These are phyloP conservation scores for Tetragonula carbonaria DNA, from an alignment of 2,888 invertebrate genomes.

Conservation along the genomic window DNA sequence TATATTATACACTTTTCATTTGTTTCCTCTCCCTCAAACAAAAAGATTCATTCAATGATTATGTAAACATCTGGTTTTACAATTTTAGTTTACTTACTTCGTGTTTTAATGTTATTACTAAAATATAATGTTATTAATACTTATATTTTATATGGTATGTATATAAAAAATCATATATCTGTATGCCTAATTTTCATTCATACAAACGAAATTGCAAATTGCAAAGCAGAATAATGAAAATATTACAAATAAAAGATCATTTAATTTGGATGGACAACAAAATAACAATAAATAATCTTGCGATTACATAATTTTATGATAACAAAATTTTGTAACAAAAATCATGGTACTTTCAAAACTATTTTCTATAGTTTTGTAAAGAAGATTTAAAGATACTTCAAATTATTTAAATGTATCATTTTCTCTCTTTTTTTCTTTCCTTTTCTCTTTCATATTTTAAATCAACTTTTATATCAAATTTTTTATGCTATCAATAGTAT, in stretches of 20 bases:
- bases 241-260: neutral
- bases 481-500: neutral
- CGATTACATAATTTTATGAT: neutral
- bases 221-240: neutral
- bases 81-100: neutral
- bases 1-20: neutral
- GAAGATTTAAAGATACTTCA: neutral
- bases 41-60: neutral
- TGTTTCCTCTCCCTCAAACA: neutral
- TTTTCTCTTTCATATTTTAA: neutral
- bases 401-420: neutral
- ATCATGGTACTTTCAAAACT: neutral
- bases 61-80: neutral
- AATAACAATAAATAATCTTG: neutral
- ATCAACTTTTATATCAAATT: neutral
- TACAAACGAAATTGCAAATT: neutral
- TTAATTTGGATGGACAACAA: neutral
- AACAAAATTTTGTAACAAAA: neutral
- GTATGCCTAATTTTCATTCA: neutral
- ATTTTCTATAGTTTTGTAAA: neutral
- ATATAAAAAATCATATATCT: neutral
- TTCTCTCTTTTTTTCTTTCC: too few species aligned
- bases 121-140: neutral
- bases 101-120: neutral
- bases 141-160: neutral